These are phyloP conservation scores for Clarias batrachus DNA, from an alignment of 2,113 vertebrate species.

Conservation along the genomic window DNA sequence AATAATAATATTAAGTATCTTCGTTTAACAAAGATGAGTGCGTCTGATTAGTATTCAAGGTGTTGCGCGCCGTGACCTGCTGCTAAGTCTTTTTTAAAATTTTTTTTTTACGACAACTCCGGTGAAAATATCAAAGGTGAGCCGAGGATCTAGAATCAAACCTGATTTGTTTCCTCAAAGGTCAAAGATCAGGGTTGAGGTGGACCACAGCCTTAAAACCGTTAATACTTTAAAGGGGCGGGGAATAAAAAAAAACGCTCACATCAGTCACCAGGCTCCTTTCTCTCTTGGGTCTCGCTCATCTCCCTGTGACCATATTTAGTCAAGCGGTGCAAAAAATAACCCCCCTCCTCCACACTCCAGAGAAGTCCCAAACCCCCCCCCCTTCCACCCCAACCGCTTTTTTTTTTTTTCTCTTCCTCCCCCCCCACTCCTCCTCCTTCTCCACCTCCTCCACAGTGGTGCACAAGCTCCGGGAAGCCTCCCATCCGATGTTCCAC, in stretches of 20 bases:
- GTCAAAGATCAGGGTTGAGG: conserved; percentile 59
- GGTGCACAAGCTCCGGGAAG: conserved; percentile 76
- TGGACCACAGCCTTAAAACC: conserved; percentile 60
- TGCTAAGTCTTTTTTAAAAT: background rate
- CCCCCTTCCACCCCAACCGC: background rate
- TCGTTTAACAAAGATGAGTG: background rate
- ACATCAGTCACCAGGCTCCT: conserved; percentile 80
- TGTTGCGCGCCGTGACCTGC: conserved; percentile 37
- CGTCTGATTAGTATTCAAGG: conserved; percentile 16
- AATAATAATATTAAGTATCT: background rate
- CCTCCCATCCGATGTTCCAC: conserved; percentile 81
- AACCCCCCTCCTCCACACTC: conserved; percentile 69
- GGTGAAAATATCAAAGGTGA: conserved; percentile 7
- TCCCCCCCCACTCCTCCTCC: background rate
- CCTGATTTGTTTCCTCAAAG: conserved; percentile 68
- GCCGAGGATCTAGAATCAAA: background rate
- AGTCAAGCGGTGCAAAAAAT: conserved; percentile 99
- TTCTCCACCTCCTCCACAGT: background rate
- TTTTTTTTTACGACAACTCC: conserved; percentile 28
- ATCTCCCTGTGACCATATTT: conserved; percentile 99
- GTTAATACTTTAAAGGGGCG: conserved; percentile 83
- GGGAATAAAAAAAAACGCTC: conserved; percentile 66
- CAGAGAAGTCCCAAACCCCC: conserved; percentile 76
- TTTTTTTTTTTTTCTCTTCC: too few species aligned
- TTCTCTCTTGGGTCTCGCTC: conserved; percentile 84